phyloP scores from a whole-genome alignment of 2,113 vertebrate genomes.

The Tautogolabrus adspersus region DNA sequence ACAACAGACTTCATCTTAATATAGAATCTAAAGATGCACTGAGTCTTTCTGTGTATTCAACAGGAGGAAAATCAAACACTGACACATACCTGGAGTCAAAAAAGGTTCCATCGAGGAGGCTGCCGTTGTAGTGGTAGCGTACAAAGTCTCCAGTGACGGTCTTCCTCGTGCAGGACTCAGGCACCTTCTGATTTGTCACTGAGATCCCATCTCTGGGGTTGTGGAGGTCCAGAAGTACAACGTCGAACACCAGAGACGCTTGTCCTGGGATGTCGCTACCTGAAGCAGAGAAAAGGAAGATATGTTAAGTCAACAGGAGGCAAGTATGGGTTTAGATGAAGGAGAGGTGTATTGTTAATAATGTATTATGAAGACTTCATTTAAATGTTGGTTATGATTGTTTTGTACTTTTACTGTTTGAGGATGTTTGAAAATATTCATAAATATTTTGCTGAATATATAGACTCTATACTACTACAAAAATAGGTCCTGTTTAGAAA shows the following conservation, averaged over 20 bases:
- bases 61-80: neutral
- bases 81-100: constrained; percentile 94
- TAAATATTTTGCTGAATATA: too few relatives aligned
- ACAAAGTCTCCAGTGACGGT: constrained; percentile 91
- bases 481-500: too few relatives aligned
- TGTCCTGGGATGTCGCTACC: constrained; percentile 97
- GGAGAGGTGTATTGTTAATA: neutral
- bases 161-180: constrained; percentile 87
- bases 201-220: constrained; percentile 93
- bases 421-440: too few relatives aligned
- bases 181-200: constrained; percentile 86
- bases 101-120: constrained; percentile 92
- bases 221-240: constrained; percentile 93
- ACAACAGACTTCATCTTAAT: neutral
- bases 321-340: neutral
- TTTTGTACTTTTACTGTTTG: too few relatives aligned
- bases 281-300: constrained; percentile 52
- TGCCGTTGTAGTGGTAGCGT: constrained; percentile 97
- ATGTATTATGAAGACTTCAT: too few relatives aligned
- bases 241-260: constrained; percentile 96
- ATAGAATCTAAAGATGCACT: neutral
- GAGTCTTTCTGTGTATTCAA: neutral
- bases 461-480: too few relatives aligned
- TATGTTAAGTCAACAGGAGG: neutral
- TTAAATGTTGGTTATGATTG: too few relatives aligned